phyloP scores from a whole-genome alignment of 2,888 invertebrate genomes.

The Trachelus tabidus region DNA sequence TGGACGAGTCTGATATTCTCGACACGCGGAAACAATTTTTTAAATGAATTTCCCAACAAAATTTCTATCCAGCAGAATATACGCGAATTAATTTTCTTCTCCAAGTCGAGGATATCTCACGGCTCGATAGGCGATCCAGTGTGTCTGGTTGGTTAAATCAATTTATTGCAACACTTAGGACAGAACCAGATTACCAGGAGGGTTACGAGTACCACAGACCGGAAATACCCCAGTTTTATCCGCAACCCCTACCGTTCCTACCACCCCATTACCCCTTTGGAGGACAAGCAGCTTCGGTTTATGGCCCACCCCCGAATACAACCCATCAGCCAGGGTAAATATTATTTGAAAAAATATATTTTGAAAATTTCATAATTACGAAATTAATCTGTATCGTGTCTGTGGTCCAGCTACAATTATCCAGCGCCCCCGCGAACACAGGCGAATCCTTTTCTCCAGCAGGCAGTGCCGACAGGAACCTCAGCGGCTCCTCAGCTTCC shows the following conservation, averaged over 20 bases:
- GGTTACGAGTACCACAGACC: slow-evolving; percentile 57
- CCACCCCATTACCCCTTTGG: slow-evolving; percentile 35
- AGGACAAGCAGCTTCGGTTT: slow-evolving; percentile 44
- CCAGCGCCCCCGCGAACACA: slow-evolving; percentile 34
- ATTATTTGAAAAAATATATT: slow-evolving; percentile 3
- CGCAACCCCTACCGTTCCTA: slow-evolving; percentile 43
- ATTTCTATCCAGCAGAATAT: background rate
- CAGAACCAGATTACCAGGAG: slow-evolving; percentile 39
- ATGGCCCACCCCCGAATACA: slow-evolving; percentile 48
- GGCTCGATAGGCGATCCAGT: background rate
- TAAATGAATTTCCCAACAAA: background rate
- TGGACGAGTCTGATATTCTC: background rate
- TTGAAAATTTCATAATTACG: background rate
- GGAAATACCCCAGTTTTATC: slow-evolving; percentile 41
- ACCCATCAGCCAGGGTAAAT: slow-evolving; percentile 46
- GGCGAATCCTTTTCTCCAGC: slow-evolving; percentile 39
- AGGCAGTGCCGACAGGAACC: slow-evolving; percentile 15
- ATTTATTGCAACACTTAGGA: slow-evolving; percentile 24
- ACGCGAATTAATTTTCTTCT: background rate
- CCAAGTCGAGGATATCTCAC: background rate
- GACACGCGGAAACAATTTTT: background rate
- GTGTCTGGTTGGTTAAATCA: background rate
- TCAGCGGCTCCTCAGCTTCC: slow-evolving; percentile 11
- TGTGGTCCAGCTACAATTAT: slow-evolving; percentile 40
- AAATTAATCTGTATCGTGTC: background rate